Conservation (phyloP, 64 coral and sea anemone species). For the Dendronephthya gigantea region DNA sequence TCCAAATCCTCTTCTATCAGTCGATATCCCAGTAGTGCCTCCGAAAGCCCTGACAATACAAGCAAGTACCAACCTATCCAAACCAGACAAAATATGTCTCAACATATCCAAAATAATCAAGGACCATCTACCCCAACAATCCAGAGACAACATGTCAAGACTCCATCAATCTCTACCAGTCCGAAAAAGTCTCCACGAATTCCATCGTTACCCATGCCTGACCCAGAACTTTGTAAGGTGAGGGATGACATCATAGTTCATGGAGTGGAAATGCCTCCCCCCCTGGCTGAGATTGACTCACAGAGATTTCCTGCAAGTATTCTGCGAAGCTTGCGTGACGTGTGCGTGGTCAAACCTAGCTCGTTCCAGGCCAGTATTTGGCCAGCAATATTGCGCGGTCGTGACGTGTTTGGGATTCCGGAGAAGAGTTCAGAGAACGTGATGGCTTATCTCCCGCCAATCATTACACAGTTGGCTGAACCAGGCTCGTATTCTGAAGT, state of each 20-base stretch:
- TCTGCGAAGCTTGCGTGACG: conserved; percentile 3
- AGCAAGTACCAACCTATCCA: background rate
- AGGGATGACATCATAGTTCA: background rate
- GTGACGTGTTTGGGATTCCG: conserved; percentile 73
- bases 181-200: background rate
- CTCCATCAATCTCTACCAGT: background rate
- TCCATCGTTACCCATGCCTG: background rate
- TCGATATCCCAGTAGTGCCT: too few species aligned
- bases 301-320: background rate
- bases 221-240: background rate
- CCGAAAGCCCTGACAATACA: background rate
- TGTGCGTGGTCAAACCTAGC: conserved; percentile 29
- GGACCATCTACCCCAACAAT: background rate
- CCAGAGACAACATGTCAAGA: background rate
- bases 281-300: background rate
- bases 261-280: conserved; percentile 14
- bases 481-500: conserved; percentile 45
- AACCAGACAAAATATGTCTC: background rate
- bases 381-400: conserved; percentile 66
- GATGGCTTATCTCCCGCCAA: conserved; percentile 56
- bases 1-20: background rate
- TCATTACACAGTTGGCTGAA: conserved; percentile 56
- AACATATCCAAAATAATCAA: background rate
- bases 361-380: conserved; percentile 59
- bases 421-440: conserved; percentile 11